Base-by-base conservation (phyloP, 1,140 invertebrate species). In the Dendroctonus ponderosae region DNA sequence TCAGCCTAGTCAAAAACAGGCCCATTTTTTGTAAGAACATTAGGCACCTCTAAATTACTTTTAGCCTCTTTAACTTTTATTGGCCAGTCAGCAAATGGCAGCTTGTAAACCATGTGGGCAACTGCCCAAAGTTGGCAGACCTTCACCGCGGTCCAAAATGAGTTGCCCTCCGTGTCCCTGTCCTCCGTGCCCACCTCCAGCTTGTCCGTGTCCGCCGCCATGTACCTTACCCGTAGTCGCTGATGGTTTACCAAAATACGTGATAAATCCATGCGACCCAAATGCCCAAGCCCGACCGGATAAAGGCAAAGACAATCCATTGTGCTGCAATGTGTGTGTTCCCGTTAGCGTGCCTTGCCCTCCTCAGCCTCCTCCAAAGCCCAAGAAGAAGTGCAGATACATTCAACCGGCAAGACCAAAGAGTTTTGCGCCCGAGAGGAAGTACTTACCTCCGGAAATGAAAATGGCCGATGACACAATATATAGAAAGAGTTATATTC, bases 401-500 rank as follows among this genome's bases (percentile, higher is more conserved):
- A 76, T 85, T 53, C 85, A 87, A 72, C 85, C 85, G 4, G 66
- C 83, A n/a, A 69, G 82, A 4, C 74, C 81, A 9, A 83, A 84
- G 62, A 83, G 84, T 0, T 81, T 79, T 37, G 78, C 78, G 14
- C 85, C 85, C 2, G 77, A 80, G 68, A 79, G 81, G 60, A 74
- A 72, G 67, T 85, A 84, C 54, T 74, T 78, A 67, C 81, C 81
- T 67, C 80, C 83, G 0, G 75, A 77, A n/a, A 69, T 79, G 9
- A 81, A 81, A 7, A 72, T 86, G 73, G 83, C 85, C 7, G 79
- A 83, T 37, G 72, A 80, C 9, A 86, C 85, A 4, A 85, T 84
- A 0, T 86, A 87, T 59, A 79, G 78, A 41, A 79, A 84, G 5
- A 86, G 85, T 0, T 87, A 83, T 68, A 81, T 82, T 71, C 79